Evolutionary conservation across 2,797 vertebrate genomes (phyloP).

Genomic region (Falco berigora): DNA sequence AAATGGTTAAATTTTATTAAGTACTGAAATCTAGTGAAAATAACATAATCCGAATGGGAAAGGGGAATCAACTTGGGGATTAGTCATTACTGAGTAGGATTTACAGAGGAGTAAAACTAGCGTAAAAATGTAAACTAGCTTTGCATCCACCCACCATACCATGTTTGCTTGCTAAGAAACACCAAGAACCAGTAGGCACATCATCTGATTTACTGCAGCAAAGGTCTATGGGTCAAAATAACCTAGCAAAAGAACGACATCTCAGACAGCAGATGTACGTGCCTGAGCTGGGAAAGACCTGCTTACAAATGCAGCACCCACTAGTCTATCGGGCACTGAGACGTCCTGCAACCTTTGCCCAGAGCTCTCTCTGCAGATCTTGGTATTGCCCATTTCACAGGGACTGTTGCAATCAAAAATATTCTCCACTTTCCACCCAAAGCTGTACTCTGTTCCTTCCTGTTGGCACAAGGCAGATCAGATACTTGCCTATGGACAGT

Average conservation of each 20-base stretch:
- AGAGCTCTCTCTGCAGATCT: neutral
- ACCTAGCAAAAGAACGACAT: neutral
- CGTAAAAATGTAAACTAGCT: conserved; percentile 64
- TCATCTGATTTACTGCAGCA: conserved; percentile 53
- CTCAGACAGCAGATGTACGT: neutral
- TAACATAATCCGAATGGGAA: conserved; percentile 52
- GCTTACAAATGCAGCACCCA: neutral
- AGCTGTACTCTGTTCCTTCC: neutral
- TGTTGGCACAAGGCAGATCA: neutral
- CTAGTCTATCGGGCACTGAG: fast-evolving
- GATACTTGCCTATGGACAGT: neutral
- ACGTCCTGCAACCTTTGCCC: neutral
- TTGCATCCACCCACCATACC: conserved; percentile 66
- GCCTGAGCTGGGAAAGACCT: neutral
- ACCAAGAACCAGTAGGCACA: conserved; percentile 29
- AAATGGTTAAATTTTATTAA: conserved; percentile 47
- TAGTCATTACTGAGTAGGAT: conserved; percentile 71
- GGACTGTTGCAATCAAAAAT: neutral
- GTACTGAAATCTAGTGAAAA: conserved; percentile 39
- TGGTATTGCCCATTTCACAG: neutral
- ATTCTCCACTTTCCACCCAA: neutral
- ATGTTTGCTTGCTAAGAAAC: conserved; percentile 57
- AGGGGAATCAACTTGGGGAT: conserved; percentile 54
- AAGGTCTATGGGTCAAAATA: neutral
- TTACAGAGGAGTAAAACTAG: conserved; percentile 68